phyloP scores from a whole-genome alignment of 2,797 vertebrate genomes.

The Neosilurus mollespiculum region DNA sequence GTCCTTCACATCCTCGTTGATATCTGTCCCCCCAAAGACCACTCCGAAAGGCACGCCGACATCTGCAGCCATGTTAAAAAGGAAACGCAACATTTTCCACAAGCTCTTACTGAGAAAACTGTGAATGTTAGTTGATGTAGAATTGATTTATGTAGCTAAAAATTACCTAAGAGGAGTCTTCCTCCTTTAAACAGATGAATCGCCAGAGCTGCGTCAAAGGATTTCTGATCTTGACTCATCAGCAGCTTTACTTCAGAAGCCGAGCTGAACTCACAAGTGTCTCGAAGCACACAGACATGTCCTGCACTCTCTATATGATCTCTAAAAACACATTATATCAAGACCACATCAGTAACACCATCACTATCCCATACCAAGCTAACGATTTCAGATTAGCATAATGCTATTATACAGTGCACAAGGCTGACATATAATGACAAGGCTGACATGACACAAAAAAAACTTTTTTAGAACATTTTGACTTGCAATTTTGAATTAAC shows the following conservation, averaged over 20 bases:
- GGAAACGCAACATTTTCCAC: not conserved
- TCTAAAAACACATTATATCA: constrained; percentile 66
- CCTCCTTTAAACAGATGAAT: constrained; percentile 90
- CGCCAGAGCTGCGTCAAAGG: constrained; percentile 80
- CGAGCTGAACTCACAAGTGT: constrained; percentile 75
- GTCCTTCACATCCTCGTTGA: constrained; percentile 91
- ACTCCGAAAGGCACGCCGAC: constrained; percentile 82
- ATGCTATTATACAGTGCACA: not conserved
- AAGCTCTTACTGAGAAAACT: not conserved
- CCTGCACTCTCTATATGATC: constrained; percentile 84
- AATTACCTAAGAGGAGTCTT: constrained; percentile 82
- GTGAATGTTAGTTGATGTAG: too few relatives aligned
- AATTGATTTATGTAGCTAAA: not conserved
- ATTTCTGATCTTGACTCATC: constrained; percentile 59
- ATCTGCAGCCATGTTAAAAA: constrained; percentile 71
- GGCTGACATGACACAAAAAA: not conserved
- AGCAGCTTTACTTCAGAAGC: constrained; percentile 73
- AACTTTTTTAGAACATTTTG: not conserved
- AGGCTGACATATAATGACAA: not conserved
- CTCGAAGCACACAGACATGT: constrained; percentile 82
- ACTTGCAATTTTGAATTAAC: too few relatives aligned
- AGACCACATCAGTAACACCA: not conserved
- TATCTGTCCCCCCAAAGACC: constrained; percentile 93
- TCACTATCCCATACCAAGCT: not conserved
- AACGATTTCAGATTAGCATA: not conserved